These are phyloP conservation scores for Drosophila guanche DNA, from an alignment of 1,140 invertebrate genomes.

Conservation along the genomic window DNA sequence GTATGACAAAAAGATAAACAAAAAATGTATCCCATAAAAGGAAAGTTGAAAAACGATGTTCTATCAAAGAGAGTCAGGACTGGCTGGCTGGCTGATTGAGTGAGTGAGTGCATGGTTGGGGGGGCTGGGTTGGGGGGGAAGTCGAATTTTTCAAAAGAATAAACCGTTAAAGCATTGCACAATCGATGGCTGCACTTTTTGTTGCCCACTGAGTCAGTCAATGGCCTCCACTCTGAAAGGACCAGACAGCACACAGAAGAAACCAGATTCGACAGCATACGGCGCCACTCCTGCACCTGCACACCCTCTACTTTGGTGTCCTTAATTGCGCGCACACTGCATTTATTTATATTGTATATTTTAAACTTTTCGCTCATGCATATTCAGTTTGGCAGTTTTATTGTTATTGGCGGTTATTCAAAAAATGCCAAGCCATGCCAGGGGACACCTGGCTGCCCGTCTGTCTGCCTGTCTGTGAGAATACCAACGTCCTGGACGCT, in stretches of 20 bases:
- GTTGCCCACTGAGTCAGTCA: background rate
- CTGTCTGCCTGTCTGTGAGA: slow-evolving; percentile 6
- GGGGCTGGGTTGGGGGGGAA: background rate
- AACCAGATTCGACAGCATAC: no score
- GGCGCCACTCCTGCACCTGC: background rate
- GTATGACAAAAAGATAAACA: slow-evolving; percentile 81
- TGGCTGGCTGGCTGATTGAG: no score
- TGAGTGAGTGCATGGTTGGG: background rate
- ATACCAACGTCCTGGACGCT: slow-evolving; percentile 37
- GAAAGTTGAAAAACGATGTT: background rate
- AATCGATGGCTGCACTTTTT: background rate
- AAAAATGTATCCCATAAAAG: slow-evolving; percentile 8
- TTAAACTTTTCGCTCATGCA: slow-evolving; percentile 74
- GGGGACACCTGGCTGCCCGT: slow-evolving; percentile 46
- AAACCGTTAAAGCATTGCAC: slow-evolving; percentile 3
- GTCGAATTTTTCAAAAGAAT: slow-evolving; percentile 9
- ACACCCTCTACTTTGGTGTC: slow-evolving; percentile 52
- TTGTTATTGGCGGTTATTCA: slow-evolving; percentile 75
- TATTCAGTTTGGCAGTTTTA: slow-evolving; percentile 77
- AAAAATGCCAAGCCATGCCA: slow-evolving; percentile 51
- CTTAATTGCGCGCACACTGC: slow-evolving; percentile 76
- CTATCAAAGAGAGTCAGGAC: no score
- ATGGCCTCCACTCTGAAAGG: slow-evolving; percentile 11
- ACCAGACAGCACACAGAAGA: slow-evolving; percentile 8
- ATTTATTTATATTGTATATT: slow-evolving; percentile 79